Evolutionary conservation across 1,140 invertebrate species (phyloP).

Genomic region (Drosophila sechellia): DNA sequence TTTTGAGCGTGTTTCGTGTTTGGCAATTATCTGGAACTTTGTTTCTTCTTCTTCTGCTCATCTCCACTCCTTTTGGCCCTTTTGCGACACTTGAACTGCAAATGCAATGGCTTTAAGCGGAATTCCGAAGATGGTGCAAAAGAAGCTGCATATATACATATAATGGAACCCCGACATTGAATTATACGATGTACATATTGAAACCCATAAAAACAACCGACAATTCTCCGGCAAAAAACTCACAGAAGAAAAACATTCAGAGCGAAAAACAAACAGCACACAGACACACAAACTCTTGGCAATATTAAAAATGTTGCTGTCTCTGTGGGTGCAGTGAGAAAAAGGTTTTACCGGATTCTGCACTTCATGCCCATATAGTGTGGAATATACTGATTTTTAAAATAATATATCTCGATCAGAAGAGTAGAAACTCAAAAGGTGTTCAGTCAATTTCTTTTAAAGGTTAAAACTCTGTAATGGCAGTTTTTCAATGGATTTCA

Average conservation of each 20-base stretch:
- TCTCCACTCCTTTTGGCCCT: conserved; percentile 10
- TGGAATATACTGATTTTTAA: too few relatives aligned
- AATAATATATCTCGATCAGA: too few relatives aligned
- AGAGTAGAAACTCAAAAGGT: too few relatives aligned
- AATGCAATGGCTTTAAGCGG: conserved; percentile 33
- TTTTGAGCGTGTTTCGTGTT: conserved; percentile 44
- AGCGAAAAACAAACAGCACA: conserved; percentile 33
- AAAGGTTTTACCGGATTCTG: background rate
- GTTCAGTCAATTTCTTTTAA: too few relatives aligned
- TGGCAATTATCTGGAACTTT: conserved; percentile 53
- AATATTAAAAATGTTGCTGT: conserved; percentile 38
- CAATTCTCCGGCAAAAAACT: conserved; percentile 19
- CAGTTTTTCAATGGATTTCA: background rate
- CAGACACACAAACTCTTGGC: conserved; percentile 29
- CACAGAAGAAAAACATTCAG: conserved; percentile 15
- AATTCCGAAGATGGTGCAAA: background rate
- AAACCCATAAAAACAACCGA: conserved; percentile 40
- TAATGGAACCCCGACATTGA: conserved; percentile 34
- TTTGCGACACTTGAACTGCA: conserved; percentile 56
- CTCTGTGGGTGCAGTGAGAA: conserved; percentile 9
- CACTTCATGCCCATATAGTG: too few relatives aligned
- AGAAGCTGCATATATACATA: conserved; percentile 21
- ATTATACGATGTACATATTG: conserved; percentile 47
- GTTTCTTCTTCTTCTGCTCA: background rate
- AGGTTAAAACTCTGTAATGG: too few relatives aligned